Evolutionary conservation across 2,113 vertebrate genomes (phyloP), one percentile per base, ranked within the genome.

Genomic region (Oreochromis tanganicae): DNA sequence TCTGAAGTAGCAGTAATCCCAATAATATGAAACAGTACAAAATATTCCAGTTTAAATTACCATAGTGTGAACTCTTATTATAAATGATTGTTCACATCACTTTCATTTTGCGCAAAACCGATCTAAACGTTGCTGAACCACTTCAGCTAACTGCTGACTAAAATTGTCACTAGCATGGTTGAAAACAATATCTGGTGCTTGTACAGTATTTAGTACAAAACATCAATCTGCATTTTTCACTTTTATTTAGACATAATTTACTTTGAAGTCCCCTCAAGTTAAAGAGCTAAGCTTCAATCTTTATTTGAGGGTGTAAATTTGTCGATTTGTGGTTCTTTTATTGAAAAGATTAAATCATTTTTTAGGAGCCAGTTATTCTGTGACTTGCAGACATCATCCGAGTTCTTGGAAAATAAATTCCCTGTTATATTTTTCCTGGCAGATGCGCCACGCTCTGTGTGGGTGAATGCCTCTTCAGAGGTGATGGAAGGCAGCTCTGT

Each of bases 401-500:
- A 73, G 7, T 21, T 4, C 34, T 61, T 8, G 19, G 19, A 27
- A 46, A 54, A 29, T 8, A 34, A 29, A 56, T 56, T 6, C 1
- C 52, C 10, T 19, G 29, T 29, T 29, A 57, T 52, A 6, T 6
- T 6, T 29, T 46, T 21, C 9, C 38, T 57, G 16, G 10, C 84
- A 97, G 98, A 97, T 5, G 91, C 96, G 6, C 97, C 97, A 0
- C 95, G 96, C 54, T 96, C 97, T 0, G 96, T 98, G 85, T 97
- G 97, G 95, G 97, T 97, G 48, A 98, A 98, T 41, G 95, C 96
- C 7, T 97, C 97, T 0, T 94, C 96, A 16, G 97, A 98, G 89
- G 97, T 97, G 83, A 97, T 97, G 89, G 97, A 98, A 86, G 97
- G 97, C 85, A 96, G 95, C 13, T 96, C 96, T 2, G 96, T 98